Conservation (phyloP, 2,113 vertebrate species). For the Parus major region DNA sequence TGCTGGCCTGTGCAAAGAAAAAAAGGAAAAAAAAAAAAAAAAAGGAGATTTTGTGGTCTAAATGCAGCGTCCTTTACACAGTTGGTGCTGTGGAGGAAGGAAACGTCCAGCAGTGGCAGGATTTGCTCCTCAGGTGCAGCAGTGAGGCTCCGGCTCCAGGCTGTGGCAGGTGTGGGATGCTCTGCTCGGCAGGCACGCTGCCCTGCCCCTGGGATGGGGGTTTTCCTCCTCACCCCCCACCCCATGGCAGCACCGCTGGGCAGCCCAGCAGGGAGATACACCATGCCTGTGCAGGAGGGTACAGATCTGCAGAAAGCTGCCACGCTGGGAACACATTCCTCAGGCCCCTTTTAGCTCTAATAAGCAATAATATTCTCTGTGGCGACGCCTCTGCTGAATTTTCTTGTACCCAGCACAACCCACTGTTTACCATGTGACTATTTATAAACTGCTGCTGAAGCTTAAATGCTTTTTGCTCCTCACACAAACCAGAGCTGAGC, state of each 20-base stretch:
- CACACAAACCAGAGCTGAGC: conserved; percentile 54
- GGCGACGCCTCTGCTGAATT: background rate
- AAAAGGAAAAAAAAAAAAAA: background rate
- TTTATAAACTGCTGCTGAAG: conserved; percentile 33
- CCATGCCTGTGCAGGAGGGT: background rate
- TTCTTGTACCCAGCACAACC: background rate
- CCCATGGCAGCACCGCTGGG: background rate
- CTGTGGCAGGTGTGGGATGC: background rate
- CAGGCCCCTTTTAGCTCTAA: background rate
- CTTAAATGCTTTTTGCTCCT: conserved; percentile 59
- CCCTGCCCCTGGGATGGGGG: background rate
- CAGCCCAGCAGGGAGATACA: background rate
- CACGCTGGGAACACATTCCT: background rate
- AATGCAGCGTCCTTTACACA: background rate
- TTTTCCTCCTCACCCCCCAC: background rate
- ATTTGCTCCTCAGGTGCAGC: background rate
- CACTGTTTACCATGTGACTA: conserved; percentile 60
- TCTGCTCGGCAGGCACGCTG: background rate
- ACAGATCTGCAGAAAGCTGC: background rate
- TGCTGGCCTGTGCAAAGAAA: background rate
- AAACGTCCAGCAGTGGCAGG: rapidly evolving
- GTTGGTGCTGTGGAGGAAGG: background rate
- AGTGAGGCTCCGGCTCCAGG: background rate
- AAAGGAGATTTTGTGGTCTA: background rate
- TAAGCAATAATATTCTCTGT: conserved; percentile 6